A percentile compares a stretch with the other conserved stretches of the same genome.
Evolutionary conservation across 2,113 vertebrate genomes (phyloP).

Genomic region (Corydoras sp.): DNA sequence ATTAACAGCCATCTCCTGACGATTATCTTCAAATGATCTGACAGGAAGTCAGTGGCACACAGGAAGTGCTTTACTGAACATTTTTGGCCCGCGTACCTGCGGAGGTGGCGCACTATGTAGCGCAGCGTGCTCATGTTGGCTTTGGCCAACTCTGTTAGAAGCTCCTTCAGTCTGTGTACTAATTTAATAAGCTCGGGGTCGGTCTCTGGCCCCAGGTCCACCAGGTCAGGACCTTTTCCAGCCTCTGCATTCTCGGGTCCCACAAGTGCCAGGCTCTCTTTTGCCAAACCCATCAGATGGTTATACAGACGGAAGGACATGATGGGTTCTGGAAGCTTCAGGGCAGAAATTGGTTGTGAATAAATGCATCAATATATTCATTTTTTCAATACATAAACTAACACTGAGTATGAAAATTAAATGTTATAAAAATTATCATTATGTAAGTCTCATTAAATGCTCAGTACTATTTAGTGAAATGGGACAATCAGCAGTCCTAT

Average conservation of each 20-base stretch:
- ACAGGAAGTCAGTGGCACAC: background rate
- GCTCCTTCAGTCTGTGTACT: slow-evolving; percentile 72
- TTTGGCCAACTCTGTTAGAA: slow-evolving; percentile 73
- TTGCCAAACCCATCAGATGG: slow-evolving; percentile 87
- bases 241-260: slow-evolving; percentile 51
- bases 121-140: slow-evolving; percentile 76
- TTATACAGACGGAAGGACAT: slow-evolving; percentile 87
- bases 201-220: slow-evolving; percentile 62
- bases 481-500: too few species aligned
- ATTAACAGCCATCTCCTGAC: too few species aligned
- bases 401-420: too few species aligned
- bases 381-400: too few species aligned
- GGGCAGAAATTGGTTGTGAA: too few species aligned
- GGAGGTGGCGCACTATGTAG: slow-evolving; percentile 80
- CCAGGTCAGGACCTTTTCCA: slow-evolving; percentile 61
- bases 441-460: too few species aligned
- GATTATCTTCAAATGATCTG: too few species aligned
- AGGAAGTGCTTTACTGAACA: background rate
- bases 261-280: slow-evolving; percentile 78
- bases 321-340: slow-evolving; percentile 87
- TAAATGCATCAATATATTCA: too few species aligned
- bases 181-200: slow-evolving; percentile 64
- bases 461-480: too few species aligned
- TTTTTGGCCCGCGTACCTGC: slow-evolving; percentile 64
- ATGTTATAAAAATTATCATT: too few species aligned